Conservation (phyloP, 1,140 invertebrate genomes). For the Drosophila nebulosa region DNA sequence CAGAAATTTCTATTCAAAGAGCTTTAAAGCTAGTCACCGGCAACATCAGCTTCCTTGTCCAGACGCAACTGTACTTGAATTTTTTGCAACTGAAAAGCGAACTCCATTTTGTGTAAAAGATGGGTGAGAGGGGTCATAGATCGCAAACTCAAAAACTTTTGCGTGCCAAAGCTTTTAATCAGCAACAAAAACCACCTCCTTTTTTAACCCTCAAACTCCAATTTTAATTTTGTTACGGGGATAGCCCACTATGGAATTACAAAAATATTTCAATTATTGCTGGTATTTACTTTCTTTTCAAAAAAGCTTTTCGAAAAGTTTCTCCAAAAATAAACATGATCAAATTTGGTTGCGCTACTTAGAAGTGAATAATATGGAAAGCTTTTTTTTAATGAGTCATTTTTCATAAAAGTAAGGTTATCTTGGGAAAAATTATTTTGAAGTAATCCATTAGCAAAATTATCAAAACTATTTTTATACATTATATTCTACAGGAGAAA, state of each 20-base stretch:
- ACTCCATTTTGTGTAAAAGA: no score
- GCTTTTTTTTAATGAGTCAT: background rate
- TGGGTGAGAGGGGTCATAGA: background rate
- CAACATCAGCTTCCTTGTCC: background rate
- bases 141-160: background rate
- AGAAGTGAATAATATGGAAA: background rate
- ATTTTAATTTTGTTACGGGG: no score
- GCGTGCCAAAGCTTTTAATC: background rate
- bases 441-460: no score
- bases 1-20: conserved; percentile 4
- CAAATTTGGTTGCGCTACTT: background rate
- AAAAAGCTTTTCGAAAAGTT: background rate
- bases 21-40: background rate
- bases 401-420: background rate
- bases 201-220: no score
- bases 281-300: background rate
- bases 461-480: no score
- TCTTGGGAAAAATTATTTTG: background rate
- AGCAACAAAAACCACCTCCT: no score
- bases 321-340: background rate
- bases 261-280: background rate
- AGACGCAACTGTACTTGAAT: background rate
- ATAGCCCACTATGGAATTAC: no score
- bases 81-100: background rate
- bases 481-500: no score